Conservation (phyloP, 2,888 invertebrate genomes). For the Lysandra bellargus region DNA sequence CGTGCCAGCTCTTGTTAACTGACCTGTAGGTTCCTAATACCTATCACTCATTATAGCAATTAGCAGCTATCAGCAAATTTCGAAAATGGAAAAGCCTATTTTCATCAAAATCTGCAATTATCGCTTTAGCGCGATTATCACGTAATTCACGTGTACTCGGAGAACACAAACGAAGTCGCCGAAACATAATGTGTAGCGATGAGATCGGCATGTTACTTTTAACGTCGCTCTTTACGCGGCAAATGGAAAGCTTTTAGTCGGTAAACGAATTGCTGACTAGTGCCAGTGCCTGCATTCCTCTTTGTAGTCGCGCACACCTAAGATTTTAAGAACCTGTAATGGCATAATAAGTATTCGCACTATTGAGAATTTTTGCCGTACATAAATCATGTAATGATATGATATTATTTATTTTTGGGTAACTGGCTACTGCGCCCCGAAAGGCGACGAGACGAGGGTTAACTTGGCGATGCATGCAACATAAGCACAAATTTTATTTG, state of each 20-base stretch:
- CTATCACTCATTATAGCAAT: too few species aligned
- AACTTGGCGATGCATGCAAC: too few species aligned
- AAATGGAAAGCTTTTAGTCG: constrained; percentile 73
- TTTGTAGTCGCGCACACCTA: constrained; percentile 37
- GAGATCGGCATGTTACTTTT: constrained; percentile 33
- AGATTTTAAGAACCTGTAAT: constrained; percentile 35
- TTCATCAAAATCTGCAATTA: neutral
- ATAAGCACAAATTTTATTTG: too few species aligned
- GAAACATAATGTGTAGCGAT: constrained; percentile 22
- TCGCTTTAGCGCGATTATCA: neutral
- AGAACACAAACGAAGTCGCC: constrained; percentile 8
- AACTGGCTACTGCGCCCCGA: too few species aligned
- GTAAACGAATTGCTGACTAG: constrained; percentile 62
- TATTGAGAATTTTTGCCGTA: neutral
- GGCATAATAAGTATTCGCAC: constrained; percentile 16
- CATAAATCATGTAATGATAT: neutral
- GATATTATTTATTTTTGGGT: too few species aligned
- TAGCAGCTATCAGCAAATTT: neutral
- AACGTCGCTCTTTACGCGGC: constrained; percentile 50
- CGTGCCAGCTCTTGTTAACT: too few species aligned
- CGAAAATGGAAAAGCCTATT: neutral
- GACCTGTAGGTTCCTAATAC: too few species aligned
- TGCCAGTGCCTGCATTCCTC: constrained; percentile 42
- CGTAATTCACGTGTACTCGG: neutral
- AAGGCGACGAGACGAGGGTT: too few species aligned